These are phyloP conservation scores for Linnaemya vulpina DNA, from an alignment of 2,888 invertebrate species.

Conservation along the genomic window DNA sequence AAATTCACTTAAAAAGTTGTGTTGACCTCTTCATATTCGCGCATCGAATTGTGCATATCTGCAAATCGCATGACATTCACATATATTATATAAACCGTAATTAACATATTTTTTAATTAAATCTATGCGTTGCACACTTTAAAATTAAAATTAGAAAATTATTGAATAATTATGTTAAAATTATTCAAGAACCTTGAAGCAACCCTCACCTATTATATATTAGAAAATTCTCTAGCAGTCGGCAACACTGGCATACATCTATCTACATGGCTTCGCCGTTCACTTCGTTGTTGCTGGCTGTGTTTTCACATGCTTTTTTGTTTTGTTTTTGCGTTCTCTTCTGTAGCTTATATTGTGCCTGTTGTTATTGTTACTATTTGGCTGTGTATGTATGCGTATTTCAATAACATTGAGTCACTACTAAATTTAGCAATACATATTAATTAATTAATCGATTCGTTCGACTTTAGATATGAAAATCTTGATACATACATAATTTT, in stretches of 20 bases:
- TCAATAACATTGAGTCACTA: conserved; percentile 36
- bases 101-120: no score
- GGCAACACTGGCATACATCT: not conserved
- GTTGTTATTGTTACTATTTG: conserved; percentile 23
- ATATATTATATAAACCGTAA: no score
- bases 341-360: conserved; percentile 1
- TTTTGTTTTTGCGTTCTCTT: conserved; percentile 34
- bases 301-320: conserved; percentile 10
- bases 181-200: no score
- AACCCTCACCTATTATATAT: no score
- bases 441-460: not conserved
- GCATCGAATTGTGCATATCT: no score
- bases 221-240: no score
- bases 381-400: conserved; percentile 22
- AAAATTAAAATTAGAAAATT: no score
- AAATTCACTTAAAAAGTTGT: no score
- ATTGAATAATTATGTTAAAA: no score
- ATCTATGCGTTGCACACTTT: no score
- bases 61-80: no score
- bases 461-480: not conserved
- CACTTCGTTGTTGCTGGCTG: conserved; percentile 7
- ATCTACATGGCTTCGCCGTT: not conserved
- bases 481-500: not conserved
- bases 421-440: not conserved
- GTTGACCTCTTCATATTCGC: no score